These are phyloP conservation scores for Apantesis nais DNA, from an alignment of 2,888 invertebrate genomes.

Conservation along the genomic window DNA sequence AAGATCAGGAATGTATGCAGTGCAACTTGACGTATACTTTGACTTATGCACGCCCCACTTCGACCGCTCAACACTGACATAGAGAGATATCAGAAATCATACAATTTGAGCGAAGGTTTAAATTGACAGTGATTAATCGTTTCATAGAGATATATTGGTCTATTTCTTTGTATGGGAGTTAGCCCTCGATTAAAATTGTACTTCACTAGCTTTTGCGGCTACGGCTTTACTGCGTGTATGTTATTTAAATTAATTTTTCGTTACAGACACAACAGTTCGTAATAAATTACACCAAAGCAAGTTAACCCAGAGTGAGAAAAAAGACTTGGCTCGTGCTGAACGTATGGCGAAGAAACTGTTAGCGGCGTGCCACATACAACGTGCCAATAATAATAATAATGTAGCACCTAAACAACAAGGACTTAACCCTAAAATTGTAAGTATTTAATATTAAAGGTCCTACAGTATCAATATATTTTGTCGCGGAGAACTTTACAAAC, in stretches of 20 bases:
- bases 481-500: too few species aligned
- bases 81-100: slow-evolving; percentile 25
- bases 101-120: slow-evolving; percentile 21
- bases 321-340: slow-evolving; percentile 64
- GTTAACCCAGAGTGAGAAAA: slow-evolving; percentile 51
- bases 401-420: slow-evolving; percentile 14
- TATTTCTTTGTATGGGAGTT: slow-evolving; percentile 16
- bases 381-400: slow-evolving; percentile 21
- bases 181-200: neutral
- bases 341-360: slow-evolving; percentile 62
- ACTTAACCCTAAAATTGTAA: slow-evolving; percentile 60
- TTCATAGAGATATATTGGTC: slow-evolving; percentile 19
- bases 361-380: slow-evolving; percentile 33
- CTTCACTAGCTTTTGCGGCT: too few species aligned
- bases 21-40: slow-evolving; percentile 26
- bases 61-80: slow-evolving; percentile 23
- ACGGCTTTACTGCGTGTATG: too few species aligned
- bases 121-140: slow-evolving; percentile 33
- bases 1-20: slow-evolving; percentile 51
- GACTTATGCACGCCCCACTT: slow-evolving; percentile 23
- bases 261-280: slow-evolving; percentile 8
- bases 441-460: too few species aligned
- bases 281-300: slow-evolving; percentile 19
- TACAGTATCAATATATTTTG: too few species aligned
- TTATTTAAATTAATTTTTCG: too few species aligned